These are phyloP conservation scores for Propithecus deckenii DNA, from an alignment of 2,797 vertebrate genomes.

Conservation along the genomic window DNA sequence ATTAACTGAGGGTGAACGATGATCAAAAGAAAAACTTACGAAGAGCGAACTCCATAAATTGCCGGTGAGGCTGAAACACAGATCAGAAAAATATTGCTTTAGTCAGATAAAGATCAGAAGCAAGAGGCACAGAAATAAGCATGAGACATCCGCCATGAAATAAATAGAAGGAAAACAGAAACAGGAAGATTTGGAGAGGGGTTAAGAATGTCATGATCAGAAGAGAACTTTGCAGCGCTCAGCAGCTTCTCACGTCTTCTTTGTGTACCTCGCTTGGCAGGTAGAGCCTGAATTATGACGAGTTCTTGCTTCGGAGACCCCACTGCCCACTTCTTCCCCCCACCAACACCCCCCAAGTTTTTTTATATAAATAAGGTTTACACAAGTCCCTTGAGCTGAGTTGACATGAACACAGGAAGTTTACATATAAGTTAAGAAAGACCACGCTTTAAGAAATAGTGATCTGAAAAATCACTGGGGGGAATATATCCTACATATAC, in stretches of 20 bases:
- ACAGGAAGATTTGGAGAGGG: not conserved
- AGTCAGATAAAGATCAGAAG: conserved; percentile 58
- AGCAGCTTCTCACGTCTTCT: not conserved
- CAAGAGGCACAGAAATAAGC: not conserved
- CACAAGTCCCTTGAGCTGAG: not conserved
- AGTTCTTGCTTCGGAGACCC: not conserved
- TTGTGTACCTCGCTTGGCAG: not conserved
- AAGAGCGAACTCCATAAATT: not conserved
- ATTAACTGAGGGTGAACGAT: conserved; percentile 12
- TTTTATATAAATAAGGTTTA: not conserved
- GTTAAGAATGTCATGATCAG: not conserved
- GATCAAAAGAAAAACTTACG: conserved; percentile 64
- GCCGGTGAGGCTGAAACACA: not conserved
- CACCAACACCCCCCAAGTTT: not conserved
- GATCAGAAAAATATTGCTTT: conserved; percentile 9
- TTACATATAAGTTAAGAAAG: not conserved
- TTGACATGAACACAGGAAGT: not conserved
- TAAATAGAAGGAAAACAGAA: conserved; percentile 31
- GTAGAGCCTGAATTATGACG: not conserved
- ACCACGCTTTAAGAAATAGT: not conserved
- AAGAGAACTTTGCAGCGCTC: not conserved
- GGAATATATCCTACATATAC: not conserved
- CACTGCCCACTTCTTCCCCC: not conserved
- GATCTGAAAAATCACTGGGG: not conserved
- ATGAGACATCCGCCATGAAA: not conserved